Base-by-base conservation (phyloP, 2,797 vertebrate genomes). In the Callimico goeldii region DNA sequence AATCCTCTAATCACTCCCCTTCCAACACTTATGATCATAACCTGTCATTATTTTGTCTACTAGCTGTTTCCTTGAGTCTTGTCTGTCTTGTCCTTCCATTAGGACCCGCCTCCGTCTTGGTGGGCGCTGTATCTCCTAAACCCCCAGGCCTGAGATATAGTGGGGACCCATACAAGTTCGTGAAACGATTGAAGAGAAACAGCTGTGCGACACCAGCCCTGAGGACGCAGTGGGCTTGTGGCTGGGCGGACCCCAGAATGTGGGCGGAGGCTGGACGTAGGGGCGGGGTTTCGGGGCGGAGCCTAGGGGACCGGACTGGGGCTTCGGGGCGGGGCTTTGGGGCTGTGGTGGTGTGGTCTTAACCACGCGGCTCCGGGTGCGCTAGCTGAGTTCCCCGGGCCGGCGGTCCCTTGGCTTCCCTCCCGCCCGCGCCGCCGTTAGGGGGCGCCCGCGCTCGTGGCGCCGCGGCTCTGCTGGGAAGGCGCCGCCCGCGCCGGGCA, bases 391-490 rank as follows among this genome's bases (percentile, higher is more conserved):
- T 28, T 70, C 30, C 41, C 64, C 41, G 4, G 41, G 64, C 50
- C 4, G 17, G 41, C 7, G 0, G n/a, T 73, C 77, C 79, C 46
- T 41, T 1, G 84, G 94, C 85, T 33, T 67, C 70, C 30, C 0
- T 67, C 70, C 30, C 0, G 77, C 58, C 52, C 43, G 28, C 39
- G 96, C 90, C 67, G 85, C 91, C 98, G 43, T 10, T 19, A 96
- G 98, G 96, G 95, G 96, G 97, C 96, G 94, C 88, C 82, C 90
- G 92, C 88, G 57, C 39, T 95, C 39, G 76, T 8, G 88, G 85
- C 90, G 96, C 95, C 86, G 89, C 50, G 57, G 52, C 75, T 73
- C n/a, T 12, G 61, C 83, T 67, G 92, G 93, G 86, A 79, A 91
- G 97, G 96, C 55, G 30, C 96, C 82, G 94, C 75, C 96, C 94